phyloP scores from a whole-genome alignment of 2,888 invertebrate species.

The Schizaphis graminum region DNA sequence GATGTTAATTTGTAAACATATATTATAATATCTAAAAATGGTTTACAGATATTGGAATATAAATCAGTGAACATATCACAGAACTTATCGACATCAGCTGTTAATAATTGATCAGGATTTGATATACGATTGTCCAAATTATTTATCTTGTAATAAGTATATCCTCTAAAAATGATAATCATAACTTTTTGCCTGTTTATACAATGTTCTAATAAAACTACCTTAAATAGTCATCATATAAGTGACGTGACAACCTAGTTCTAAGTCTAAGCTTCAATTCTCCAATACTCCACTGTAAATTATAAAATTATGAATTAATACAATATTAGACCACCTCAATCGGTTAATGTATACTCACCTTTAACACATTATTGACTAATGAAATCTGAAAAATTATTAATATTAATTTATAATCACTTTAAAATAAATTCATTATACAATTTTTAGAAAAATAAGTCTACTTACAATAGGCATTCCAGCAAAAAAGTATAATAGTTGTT shows the following conservation, averaged over 20 bases:
- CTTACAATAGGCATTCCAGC: constrained; percentile 89
- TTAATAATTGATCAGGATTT: constrained; percentile 95
- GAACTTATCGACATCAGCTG: constrained; percentile 97
- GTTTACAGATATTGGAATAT: constrained; percentile 97
- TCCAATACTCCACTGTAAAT: constrained; percentile 86
- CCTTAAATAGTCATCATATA: constrained; percentile 94
- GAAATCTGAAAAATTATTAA: constrained; percentile 80
- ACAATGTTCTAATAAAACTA: constrained; percentile 73
- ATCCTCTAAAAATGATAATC: constrained; percentile 76
- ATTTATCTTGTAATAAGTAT: constrained; percentile 96
- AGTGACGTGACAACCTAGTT: constrained; percentile 86
- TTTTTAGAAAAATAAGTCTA: constrained; percentile 67
- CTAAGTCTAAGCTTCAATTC: constrained; percentile 92
- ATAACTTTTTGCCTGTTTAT: constrained; percentile 38
- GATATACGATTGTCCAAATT: constrained; percentile 95
- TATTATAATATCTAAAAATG: constrained; percentile 92
- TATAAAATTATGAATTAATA: constrained; percentile 55
- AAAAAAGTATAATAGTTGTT: constrained; percentile 82
- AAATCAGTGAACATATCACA: constrained; percentile 95
- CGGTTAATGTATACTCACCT: constrained; percentile 71
- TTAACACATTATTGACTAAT: constrained; percentile 91
- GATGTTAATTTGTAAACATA: constrained; percentile 92
- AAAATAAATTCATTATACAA: constrained; percentile 9
- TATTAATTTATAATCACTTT: constrained; percentile 30
- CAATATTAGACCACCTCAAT: not conserved